Evolutionary conservation across 2,113 vertebrate species (phyloP).

Genomic region (Lampris megalopsis): DNA sequence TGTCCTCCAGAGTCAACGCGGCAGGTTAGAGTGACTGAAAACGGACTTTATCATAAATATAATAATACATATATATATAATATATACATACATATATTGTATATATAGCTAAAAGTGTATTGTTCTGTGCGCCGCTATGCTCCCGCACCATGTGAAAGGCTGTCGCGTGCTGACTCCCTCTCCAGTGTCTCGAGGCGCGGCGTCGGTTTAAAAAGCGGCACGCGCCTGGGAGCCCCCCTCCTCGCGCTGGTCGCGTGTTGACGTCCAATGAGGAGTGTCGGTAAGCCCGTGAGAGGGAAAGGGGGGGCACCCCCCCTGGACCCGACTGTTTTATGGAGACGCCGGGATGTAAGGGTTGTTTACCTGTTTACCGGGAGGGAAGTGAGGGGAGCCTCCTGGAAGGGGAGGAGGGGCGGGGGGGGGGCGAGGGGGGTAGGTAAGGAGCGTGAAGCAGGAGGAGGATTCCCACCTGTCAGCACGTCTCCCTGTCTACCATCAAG

Average conservation of each 20-base stretch:
- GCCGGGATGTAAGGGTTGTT: constrained; percentile 72
- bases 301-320: constrained; percentile 58
- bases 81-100: too few species aligned
- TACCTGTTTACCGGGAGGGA: constrained; percentile 78
- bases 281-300: constrained; percentile 71
- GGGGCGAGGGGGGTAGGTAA: constrained; percentile 45
- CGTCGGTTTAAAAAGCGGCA: constrained; percentile 96
- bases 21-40: constrained; percentile 2
- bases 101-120: too few species aligned
- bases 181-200: constrained; percentile 88
- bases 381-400: constrained; percentile 76
- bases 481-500: constrained; percentile 33
- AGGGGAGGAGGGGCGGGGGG: constrained; percentile 69
- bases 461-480: constrained; percentile 26
- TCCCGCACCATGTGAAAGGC: constrained; percentile 48
- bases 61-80: background rate
- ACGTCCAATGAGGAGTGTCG: constrained; percentile 86
- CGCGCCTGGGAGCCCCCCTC: constrained; percentile 92
- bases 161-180: constrained; percentile 88
- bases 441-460: constrained; percentile 65
- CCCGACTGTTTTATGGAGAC: constrained; percentile 72
- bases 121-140: constrained; percentile 28
- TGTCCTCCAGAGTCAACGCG: constrained; percentile 40
- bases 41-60: background rate
- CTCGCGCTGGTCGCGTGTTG: constrained; percentile 93